Evolutionary conservation across 2,888 invertebrate species (phyloP).

Genomic region (Agrochola lota): DNA sequence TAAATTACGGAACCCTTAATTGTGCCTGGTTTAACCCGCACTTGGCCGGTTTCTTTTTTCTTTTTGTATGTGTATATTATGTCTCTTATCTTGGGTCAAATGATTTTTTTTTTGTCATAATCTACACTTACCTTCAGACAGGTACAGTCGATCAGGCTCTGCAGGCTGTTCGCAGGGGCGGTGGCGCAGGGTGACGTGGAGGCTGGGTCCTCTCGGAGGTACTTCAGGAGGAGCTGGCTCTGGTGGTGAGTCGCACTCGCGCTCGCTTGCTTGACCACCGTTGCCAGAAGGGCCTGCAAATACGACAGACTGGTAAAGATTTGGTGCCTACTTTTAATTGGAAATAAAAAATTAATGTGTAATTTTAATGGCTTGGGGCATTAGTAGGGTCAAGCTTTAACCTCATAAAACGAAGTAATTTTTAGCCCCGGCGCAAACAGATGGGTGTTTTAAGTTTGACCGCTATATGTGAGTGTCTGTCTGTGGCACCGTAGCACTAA

Average conservation of each 20-base stretch:
- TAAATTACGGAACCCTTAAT: too few relatives aligned
- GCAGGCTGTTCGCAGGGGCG: slow-evolving; percentile 87
- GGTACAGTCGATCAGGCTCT: slow-evolving; percentile 86
- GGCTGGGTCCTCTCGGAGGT: slow-evolving; percentile 95
- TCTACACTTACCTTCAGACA: slow-evolving; percentile 84
- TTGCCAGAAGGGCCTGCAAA: slow-evolving; percentile 64
- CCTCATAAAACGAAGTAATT: neutral
- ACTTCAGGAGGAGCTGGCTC: slow-evolving; percentile 96
- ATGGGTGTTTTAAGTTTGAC: too few relatives aligned
- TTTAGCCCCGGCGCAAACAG: too few relatives aligned
- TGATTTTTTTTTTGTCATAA: neutral
- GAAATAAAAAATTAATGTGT: neutral
- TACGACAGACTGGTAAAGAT: neutral
- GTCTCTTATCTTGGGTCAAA: neutral
- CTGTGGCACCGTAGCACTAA: too few relatives aligned
- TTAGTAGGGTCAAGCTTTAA: neutral
- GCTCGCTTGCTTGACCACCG: slow-evolving; percentile 85
- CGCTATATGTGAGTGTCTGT: too few relatives aligned
- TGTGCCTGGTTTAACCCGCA: too few relatives aligned
- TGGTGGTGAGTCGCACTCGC: slow-evolving; percentile 94
- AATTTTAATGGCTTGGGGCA: neutral
- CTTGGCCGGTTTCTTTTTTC: too few relatives aligned
- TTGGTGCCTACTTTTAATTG: neutral
- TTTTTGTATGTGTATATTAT: neutral
- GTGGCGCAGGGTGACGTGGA: slow-evolving; percentile 91